Percentiles rank a stretch among this genome's conserved stretches.
Conservation (phyloP, 2,888 invertebrate species). For the Hololepta plana region DNA sequence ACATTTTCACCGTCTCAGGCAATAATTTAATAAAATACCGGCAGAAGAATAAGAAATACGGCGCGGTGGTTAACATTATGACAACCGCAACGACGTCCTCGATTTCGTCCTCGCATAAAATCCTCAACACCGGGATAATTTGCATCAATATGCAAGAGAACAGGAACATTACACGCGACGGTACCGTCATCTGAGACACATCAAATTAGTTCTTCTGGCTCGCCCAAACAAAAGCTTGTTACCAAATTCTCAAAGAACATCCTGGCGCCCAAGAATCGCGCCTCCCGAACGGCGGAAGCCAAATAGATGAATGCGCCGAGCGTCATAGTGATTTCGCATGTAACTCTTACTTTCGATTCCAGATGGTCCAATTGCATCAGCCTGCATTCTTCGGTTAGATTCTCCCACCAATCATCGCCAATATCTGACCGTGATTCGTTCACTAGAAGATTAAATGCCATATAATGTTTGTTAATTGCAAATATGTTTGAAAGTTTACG, state of each 20-base stretch:
- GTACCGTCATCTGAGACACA: constrained; percentile 57
- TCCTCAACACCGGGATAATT: constrained; percentile 64
- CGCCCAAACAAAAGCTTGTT: too few species aligned
- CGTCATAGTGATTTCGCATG: constrained; percentile 62
- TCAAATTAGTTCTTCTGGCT: too few species aligned
- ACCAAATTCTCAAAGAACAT: constrained; percentile 94
- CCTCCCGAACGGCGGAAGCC: constrained; percentile 68
- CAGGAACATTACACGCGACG: constrained; percentile 84
- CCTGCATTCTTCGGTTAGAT: constrained; percentile 49
- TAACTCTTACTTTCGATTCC: constrained; percentile 48
- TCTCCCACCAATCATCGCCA: constrained; percentile 53
- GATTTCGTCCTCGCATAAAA: constrained; percentile 67
- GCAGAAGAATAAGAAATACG: constrained; percentile 95
- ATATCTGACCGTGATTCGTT: too few species aligned
- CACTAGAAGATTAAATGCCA: too few species aligned
- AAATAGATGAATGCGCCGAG: constrained; percentile 74
- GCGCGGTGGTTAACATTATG: constrained; percentile 89
- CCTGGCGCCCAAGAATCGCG: constrained; percentile 75
- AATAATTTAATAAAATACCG: constrained; percentile 42
- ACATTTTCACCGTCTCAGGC: too few species aligned
- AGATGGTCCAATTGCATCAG: constrained; percentile 43
- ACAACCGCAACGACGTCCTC: constrained; percentile 86
- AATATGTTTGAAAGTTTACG: too few species aligned
- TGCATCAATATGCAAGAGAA: constrained; percentile 82
- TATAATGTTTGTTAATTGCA: too few species aligned